phyloP scores from a whole-genome alignment of 92 coral and sea anemone genomes.

The Actinostola sp. region DNA sequence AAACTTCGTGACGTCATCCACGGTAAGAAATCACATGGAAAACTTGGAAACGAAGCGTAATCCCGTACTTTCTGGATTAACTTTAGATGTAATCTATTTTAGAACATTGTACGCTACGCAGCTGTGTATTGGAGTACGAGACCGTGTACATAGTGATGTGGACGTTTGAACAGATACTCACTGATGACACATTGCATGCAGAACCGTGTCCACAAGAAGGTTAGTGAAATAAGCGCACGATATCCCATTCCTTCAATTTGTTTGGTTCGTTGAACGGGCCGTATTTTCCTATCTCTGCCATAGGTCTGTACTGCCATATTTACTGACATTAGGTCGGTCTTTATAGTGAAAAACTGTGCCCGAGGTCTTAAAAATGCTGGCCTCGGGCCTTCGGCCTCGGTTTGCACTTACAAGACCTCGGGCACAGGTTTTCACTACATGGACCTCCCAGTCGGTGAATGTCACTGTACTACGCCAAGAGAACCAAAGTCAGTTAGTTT shows the following conservation, averaged over 20 bases:
- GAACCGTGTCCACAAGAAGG: neutral
- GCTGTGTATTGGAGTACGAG: constrained; percentile 13
- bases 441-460: too few species aligned
- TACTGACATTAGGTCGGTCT: too few species aligned
- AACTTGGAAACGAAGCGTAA: too few species aligned
- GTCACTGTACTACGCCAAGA: too few species aligned
- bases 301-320: neutral
- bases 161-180: constrained; percentile 38
- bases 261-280: neutral
- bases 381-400: too few species aligned
- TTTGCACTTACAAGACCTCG: too few species aligned
- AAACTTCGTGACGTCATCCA: constrained; percentile 12
- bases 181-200: neutral
- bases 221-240: neutral
- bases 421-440: too few species aligned
- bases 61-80: too few species aligned
- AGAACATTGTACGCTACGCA: neutral
- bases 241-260: neutral
- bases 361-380: too few species aligned
- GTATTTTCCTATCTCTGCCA: neutral
- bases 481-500: too few species aligned
- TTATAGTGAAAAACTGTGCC: too few species aligned
- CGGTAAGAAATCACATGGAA: constrained; percentile 20
- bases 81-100: too few species aligned
- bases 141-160: constrained; percentile 41